A percentile compares a stretch with the other conserved stretches of the same genome.
Evolutionary conservation across 2,113 vertebrate genomes (phyloP).

Genomic region (Alosa alosa): DNA sequence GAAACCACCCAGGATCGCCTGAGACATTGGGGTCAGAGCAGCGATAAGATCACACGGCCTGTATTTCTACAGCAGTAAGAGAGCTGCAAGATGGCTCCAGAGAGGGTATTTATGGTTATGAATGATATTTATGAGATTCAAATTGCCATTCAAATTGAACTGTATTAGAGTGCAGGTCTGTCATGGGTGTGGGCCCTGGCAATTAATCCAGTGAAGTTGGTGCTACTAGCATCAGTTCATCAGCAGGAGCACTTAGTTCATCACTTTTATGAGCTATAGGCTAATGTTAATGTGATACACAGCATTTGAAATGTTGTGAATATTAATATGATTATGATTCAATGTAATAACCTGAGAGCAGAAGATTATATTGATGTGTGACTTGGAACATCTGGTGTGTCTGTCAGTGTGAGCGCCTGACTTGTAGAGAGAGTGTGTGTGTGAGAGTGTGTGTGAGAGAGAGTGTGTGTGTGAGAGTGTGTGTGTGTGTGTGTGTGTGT

Average conservation of each 20-base stretch:
- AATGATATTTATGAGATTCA: too few relatives aligned
- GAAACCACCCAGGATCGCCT: slow-evolving; percentile 83
- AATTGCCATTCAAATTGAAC: too few relatives aligned
- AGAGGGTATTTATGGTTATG: too few relatives aligned
- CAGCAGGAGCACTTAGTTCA: background rate
- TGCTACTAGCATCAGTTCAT: background rate
- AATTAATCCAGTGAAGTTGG: background rate
- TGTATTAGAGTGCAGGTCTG: too few relatives aligned
- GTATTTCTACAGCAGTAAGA: too few relatives aligned
- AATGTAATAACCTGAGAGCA: background rate
- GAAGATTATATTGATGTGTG: background rate
- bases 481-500: background rate
- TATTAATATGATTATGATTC: background rate
- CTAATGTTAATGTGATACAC: background rate
- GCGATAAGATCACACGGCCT: background rate
- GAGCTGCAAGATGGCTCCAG: too few relatives aligned
- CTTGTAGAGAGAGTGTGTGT: background rate
- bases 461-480: background rate
- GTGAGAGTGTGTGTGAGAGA: background rate
- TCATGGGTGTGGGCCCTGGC: too few relatives aligned
- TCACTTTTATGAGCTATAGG: background rate
- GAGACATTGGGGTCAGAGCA: background rate
- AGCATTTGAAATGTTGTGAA: background rate
- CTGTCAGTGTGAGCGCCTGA: background rate
- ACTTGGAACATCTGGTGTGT: background rate